Evolutionary conservation across 2,888 invertebrate genomes (phyloP), one percentile per base, ranked within the genome.

Genomic region (Clunio marinus): DNA sequence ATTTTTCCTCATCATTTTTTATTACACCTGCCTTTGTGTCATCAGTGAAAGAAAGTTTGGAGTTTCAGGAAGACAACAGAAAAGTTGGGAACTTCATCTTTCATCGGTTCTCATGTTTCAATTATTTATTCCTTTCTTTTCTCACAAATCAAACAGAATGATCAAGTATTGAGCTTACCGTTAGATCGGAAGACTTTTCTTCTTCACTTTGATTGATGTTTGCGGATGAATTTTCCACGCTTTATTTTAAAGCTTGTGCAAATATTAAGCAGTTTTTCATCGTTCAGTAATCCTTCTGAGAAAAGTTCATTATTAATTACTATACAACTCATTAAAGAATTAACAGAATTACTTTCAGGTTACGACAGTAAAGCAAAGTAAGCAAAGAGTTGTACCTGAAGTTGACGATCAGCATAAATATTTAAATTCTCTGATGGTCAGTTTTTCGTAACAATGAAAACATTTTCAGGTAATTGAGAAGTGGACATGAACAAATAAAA

Each of bases 381-480:
- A 62, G 62, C 41, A 63, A 63, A 63, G 63, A 63, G 63, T 63
- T 63, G 46, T 63, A 63, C 63, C 63, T 63, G 59, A 59, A 32
- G 13, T 8, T 8, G 28, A 63, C 25, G 45, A 46, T 63, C 46
- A 37, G 27, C 63, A 63, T 63, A 63, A 63, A 63, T 27, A 15
- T 25, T 28, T 20, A 25, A 22, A 55, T 8, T n/a, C 15, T 45
- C 22, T 24, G 25, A 63, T 63, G 63, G 63, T 63, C 63, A 63
- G 2, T 15, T 2, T n/a, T 45, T 27, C 24, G 35, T 59, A 25
- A 32, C 17, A 17, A 35, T 58, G 13, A 57, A 17, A 25, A 57
- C n/a, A n/a, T 17, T 37, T 13, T 17, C 63, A 63, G 63, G 63
- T 63, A 63, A 46, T 63, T 15, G 27, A 25, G 27, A 8, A 51